Evolutionary conservation across 92 coral and sea anemone species (phyloP).

Genomic region (Paragorgia papillata): DNA sequence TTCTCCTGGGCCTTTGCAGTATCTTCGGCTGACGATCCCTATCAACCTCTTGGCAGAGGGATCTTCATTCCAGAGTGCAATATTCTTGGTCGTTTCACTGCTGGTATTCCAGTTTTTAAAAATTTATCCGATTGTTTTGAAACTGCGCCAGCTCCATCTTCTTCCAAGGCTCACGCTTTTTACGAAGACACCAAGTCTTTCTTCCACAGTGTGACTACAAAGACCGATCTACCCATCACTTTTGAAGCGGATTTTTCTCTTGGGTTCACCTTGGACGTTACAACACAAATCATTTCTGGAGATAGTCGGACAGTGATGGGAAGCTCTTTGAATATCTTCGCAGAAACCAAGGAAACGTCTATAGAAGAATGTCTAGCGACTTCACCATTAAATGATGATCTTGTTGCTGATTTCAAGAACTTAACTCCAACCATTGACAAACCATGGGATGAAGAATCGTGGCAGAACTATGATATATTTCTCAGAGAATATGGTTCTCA

Average conservation of each 20-base stretch:
- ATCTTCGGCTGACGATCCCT: no score
- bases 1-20: no score
- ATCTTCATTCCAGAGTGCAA: no score
- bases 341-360: not conserved
- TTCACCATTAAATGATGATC: not conserved
- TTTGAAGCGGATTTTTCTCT: conserved; percentile 7
- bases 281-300: not conserved
- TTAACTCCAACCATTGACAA: not conserved
- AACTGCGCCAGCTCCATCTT: not conserved
- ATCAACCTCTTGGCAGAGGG: no score
- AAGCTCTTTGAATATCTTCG: conserved; percentile 21
- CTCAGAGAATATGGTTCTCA: conserved; percentile 42
- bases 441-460: conserved; percentile 41
- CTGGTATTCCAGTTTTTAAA: no score
- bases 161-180: conserved; percentile 17
- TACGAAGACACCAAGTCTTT: conserved; percentile 27
- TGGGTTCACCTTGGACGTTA: conserved; percentile 21
- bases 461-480: conserved; percentile 39
- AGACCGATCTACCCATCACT: conserved; percentile 15
- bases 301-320: conserved; percentile 18
- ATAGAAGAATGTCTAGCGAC: conserved; percentile 22
- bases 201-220: conserved; percentile 27
- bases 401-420: conserved; percentile 26
- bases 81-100: no score
- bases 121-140: not conserved